A percentile compares a stretch with the other conserved stretches of the same genome.
These are phyloP conservation scores for Spea multiplicata DNA, from an alignment of 2,113 vertebrate species.

Conservation along the genomic window DNA sequence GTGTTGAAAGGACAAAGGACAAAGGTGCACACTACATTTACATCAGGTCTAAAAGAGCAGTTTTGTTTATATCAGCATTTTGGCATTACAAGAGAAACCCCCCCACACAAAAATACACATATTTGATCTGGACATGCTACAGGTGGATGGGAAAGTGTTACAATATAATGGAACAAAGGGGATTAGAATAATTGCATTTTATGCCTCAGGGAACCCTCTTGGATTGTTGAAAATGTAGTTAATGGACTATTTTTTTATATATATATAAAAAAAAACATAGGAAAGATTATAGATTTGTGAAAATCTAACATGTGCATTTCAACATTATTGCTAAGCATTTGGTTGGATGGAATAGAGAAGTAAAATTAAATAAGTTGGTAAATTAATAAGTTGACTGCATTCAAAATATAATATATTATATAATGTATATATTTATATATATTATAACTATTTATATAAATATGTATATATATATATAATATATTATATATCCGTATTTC, in stretches of 20 bases:
- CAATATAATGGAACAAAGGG: slow-evolving; percentile 42
- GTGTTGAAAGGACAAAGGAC: slow-evolving; percentile 10
- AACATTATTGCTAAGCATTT: slow-evolving; percentile 1
- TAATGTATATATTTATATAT: too few relatives aligned
- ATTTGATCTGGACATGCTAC: slow-evolving; percentile 44
- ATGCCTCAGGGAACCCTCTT: slow-evolving; percentile 41
- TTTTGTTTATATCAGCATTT: slow-evolving; percentile 31
- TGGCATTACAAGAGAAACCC: background rate
- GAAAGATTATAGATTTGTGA: slow-evolving; percentile 7
- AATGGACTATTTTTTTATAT: slow-evolving; percentile 26
- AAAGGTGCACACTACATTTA: slow-evolving; percentile 31
- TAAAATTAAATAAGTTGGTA: background rate
- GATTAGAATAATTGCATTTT: slow-evolving; percentile 49
- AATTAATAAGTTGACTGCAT: background rate
- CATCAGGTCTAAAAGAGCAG: slow-evolving; percentile 20
- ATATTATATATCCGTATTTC: too few relatives aligned
- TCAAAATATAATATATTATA: too few relatives aligned
- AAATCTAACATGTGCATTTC: slow-evolving; percentile 1
- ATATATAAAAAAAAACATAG: background rate
- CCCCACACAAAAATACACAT: slow-evolving; percentile 18
- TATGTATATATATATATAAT: too few relatives aligned
- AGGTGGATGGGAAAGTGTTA: slow-evolving; percentile 45
- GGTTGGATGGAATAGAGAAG: background rate
- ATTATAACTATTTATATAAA: too few relatives aligned
- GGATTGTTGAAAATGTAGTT: slow-evolving; percentile 35